These are phyloP conservation scores for Lampris incognitus DNA, from an alignment of 2,113 vertebrate genomes.

Conservation along the genomic window DNA sequence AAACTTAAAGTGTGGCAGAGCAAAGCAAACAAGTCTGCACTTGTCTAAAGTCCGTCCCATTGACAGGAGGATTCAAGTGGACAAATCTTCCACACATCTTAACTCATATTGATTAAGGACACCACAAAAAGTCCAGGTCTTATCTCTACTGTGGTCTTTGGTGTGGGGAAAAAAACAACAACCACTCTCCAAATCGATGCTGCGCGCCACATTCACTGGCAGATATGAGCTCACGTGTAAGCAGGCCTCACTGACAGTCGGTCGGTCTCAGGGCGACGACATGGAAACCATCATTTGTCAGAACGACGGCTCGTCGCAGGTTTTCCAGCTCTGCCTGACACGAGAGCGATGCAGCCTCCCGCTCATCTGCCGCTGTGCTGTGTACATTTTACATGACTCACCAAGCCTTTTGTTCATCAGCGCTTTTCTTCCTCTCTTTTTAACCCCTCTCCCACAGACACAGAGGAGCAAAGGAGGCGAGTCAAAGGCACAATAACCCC, in stretches of 20 bases:
- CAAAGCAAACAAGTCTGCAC: no score
- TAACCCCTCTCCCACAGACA: slow-evolving; percentile 2
- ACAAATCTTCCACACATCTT: no score
- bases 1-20: no score
- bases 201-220: background rate
- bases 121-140: background rate
- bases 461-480: slow-evolving; percentile 10
- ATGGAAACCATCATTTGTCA: slow-evolving; percentile 1
- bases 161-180: background rate
- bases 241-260: background rate
- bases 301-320: background rate
- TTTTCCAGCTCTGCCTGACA: background rate
- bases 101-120: no score
- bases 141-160: background rate
- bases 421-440: background rate
- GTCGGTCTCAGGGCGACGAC: slow-evolving; percentile 2
- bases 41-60: no score
- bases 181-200: background rate
- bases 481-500: slow-evolving; percentile 45
- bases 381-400: slow-evolving; percentile 15
- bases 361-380: background rate
- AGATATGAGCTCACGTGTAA: background rate
- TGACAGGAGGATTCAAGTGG: no score
- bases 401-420: slow-evolving; percentile 1
- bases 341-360: background rate